A percentile compares a stretch with the other conserved stretches of the same genome.
Evolutionary conservation across 2,888 invertebrate genomes (phyloP).

Genomic region (Campoplex nolae): DNA sequence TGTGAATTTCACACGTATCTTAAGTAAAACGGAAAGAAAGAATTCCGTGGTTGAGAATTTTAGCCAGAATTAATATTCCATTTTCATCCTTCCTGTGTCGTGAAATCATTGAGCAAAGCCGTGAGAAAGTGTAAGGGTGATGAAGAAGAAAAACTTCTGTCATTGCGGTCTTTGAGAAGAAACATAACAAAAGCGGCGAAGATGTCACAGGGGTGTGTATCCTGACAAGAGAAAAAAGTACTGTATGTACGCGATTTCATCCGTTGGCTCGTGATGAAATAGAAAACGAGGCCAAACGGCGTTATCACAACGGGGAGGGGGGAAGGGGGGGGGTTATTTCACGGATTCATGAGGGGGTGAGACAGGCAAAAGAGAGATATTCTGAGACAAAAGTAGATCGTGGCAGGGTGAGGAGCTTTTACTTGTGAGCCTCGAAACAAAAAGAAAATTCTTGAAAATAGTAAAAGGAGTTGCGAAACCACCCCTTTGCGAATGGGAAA

Average conservation of each 20-base stretch:
- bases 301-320: constrained; percentile 43
- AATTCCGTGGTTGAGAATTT: neutral
- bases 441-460: constrained; percentile 27
- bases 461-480: constrained; percentile 7
- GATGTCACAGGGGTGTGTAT: constrained; percentile 48
- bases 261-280: constrained; percentile 61
- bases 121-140: constrained; percentile 21
- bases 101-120: constrained; percentile 10
- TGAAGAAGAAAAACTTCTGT: constrained; percentile 33
- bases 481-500: constrained; percentile 48
- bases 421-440: constrained; percentile 7
- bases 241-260: constrained; percentile 40
- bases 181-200: constrained; percentile 44
- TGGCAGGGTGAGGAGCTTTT: neutral
- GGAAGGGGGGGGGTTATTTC: neutral
- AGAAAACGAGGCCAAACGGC: constrained; percentile 55
- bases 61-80: neutral
- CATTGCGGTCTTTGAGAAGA: constrained; percentile 28
- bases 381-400: constrained; percentile 46
- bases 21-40: neutral
- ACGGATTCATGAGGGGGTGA: constrained; percentile 8
- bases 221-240: constrained; percentile 30
- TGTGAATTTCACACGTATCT: constrained; percentile 7
- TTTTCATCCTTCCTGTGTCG: neutral
- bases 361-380: constrained; percentile 31